Evolutionary conservation across 2,113 vertebrate species (phyloP).

Genomic region (Tenrec ecaudatus): DNA sequence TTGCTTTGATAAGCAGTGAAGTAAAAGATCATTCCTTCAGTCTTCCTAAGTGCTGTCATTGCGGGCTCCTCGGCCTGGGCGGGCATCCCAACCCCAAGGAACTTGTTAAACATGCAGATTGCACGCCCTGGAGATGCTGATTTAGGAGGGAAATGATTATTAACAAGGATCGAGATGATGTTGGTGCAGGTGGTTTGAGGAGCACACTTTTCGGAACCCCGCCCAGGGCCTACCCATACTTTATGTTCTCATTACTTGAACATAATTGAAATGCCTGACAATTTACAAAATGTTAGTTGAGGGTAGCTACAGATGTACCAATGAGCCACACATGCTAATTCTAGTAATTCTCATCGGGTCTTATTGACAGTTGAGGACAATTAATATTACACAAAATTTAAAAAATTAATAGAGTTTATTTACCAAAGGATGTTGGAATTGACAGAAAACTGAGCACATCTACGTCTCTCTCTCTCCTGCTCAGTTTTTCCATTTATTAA

Average conservation of each 20-base stretch:
- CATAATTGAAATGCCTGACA: conserved; percentile 60
- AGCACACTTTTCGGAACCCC: conserved; percentile 65
- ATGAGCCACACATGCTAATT: conserved; percentile 35
- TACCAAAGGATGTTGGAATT: conserved; percentile 42
- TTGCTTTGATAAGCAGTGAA: conserved; percentile 77
- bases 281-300: conserved; percentile 64
- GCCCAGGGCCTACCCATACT: conserved; percentile 61
- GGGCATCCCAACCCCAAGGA: conserved; percentile 29
- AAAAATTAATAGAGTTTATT: conserved; percentile 13
- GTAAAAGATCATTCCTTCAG: conserved; percentile 57
- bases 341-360: neutral
- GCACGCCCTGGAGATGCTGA: conserved; percentile 49
- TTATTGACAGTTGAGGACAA: conserved; percentile 41
- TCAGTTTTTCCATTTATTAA: neutral
- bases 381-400: neutral
- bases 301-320: conserved; percentile 43
- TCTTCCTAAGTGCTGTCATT: conserved; percentile 43
- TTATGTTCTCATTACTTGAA: conserved; percentile 71
- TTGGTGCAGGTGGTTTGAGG: conserved; percentile 70
- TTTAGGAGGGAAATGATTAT: conserved; percentile 73
- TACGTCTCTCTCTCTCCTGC: neutral
- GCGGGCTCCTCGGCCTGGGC: neutral
- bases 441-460: neutral
- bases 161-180: conserved; percentile 75
- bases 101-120: conserved; percentile 71